Percentiles rank a stretch among this genome's conserved stretches.
phyloP scores from a whole-genome alignment of 2,888 invertebrate genomes.

The Eumacrocentrus americanus region DNA sequence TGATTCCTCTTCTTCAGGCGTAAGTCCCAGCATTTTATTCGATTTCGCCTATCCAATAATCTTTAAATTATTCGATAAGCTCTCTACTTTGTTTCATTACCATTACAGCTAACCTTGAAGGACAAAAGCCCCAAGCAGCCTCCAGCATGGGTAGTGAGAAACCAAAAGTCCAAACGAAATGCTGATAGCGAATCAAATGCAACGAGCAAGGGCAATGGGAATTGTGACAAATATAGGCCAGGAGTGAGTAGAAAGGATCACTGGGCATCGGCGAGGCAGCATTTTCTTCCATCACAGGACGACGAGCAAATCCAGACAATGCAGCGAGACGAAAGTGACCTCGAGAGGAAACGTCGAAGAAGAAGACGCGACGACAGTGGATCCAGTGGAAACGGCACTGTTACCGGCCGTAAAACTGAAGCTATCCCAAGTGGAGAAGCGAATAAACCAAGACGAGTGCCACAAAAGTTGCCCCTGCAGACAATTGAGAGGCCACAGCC shows the following conservation, averaged over 20 bases:
- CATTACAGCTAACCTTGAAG: constrained; percentile 52
- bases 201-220: constrained; percentile 45
- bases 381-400: constrained; percentile 34
- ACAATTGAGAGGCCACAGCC: constrained; percentile 45
- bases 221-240: constrained; percentile 48
- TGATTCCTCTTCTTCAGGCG: constrained; percentile 58
- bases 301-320: constrained; percentile 44
- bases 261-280: constrained; percentile 57
- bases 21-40: constrained; percentile 36
- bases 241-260: constrained; percentile 54
- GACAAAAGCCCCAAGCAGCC: constrained; percentile 54
- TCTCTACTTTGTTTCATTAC: too few species aligned
- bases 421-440: constrained; percentile 25
- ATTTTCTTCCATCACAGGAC: constrained; percentile 49
- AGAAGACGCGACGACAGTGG: constrained; percentile 44
- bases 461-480: constrained; percentile 54
- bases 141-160: constrained; percentile 51
- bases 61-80: too few species aligned
- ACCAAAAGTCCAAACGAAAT: constrained; percentile 51
- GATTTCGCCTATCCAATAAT: too few species aligned
- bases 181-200: constrained; percentile 49
- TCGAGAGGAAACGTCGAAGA: constrained; percentile 46
- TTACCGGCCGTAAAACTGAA: background rate
- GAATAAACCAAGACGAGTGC: constrained; percentile 46
- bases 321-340: constrained; percentile 44